These are phyloP conservation scores for Coleophora flavipennella DNA, from an alignment of 2,888 invertebrate species.

Conservation along the genomic window DNA sequence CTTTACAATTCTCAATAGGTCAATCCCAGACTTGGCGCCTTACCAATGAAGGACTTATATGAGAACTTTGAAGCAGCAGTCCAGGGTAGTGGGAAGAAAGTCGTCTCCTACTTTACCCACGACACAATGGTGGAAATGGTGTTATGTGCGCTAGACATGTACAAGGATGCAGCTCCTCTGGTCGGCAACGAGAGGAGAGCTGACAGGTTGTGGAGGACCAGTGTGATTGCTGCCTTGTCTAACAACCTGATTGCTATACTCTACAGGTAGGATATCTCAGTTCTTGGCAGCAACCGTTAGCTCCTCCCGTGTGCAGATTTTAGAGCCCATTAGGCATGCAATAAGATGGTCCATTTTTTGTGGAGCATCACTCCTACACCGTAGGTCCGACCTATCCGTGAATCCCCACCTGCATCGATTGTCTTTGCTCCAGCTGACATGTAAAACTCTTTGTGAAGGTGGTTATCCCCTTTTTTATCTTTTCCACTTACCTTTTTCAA, in stretches of 20 bases:
- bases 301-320: too few species aligned
- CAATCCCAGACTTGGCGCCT: conserved; percentile 78
- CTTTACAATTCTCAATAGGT: conserved; percentile 51
- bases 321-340: too few species aligned
- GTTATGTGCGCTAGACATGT: conserved; percentile 75
- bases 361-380: too few species aligned
- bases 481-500: too few species aligned
- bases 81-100: conserved; percentile 44
- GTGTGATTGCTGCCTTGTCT: conserved; percentile 78
- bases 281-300: too few species aligned
- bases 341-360: too few species aligned
- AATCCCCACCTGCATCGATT: too few species aligned
- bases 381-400: too few species aligned
- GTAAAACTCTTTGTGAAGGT: too few species aligned
- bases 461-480: too few species aligned
- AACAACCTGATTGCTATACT: conserved; percentile 82
- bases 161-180: conserved; percentile 71
- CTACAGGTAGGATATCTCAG: conserved; percentile 69
- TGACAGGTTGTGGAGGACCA: conserved; percentile 78
- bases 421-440: too few species aligned
- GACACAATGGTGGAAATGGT: conserved; percentile 76
- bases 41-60: conserved; percentile 77
- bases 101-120: conserved; percentile 80
- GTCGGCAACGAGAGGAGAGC: conserved; percentile 68
- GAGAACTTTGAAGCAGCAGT: conserved; percentile 52